A percentile compares a stretch with the other conserved stretches of the same genome.
These are phyloP conservation scores for Ctenoplectra terminalis DNA, from an alignment of 1,140 invertebrate genomes.

Conservation along the genomic window DNA sequence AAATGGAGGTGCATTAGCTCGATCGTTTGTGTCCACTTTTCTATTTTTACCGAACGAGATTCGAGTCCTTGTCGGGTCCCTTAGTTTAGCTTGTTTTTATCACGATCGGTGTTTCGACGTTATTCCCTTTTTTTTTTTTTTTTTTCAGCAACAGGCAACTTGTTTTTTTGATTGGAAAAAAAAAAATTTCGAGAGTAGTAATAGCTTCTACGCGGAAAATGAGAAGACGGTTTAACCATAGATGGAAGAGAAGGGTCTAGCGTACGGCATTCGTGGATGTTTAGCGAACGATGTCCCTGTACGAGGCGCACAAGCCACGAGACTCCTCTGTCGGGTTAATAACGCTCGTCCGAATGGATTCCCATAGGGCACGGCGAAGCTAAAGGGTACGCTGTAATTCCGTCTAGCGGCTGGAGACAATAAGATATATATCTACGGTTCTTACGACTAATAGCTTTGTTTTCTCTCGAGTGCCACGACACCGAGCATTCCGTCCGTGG, in stretches of 20 bases:
- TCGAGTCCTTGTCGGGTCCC: neutral
- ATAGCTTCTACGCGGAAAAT: neutral
- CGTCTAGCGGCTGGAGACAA: conserved; percentile 63
- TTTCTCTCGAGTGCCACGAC: conserved; percentile 45
- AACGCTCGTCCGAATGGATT: conserved; percentile 48
- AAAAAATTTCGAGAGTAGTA: neutral
- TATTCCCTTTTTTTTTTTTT: neutral
- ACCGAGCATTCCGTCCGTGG: neutral
- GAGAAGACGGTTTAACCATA: too few relatives aligned
- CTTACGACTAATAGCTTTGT: conserved; percentile 65
- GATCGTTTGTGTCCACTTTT: neutral
- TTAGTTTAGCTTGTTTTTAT: too few relatives aligned
- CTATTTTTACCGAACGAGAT: neutral
- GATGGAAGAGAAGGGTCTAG: neutral
- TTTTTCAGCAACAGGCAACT: neutral
- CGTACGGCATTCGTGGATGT: neutral
- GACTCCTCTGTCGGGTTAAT: conserved; percentile 45
- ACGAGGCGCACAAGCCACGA: neutral
- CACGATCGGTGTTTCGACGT: neutral
- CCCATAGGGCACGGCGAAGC: conserved; percentile 49
- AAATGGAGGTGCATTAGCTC: conserved; percentile 33
- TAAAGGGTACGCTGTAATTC: conserved; percentile 59
- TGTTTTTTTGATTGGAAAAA: too few relatives aligned
- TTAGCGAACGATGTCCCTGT: conserved; percentile 1
- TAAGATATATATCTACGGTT: conserved; percentile 65